Evolutionary conservation across 2,113 vertebrate species (phyloP).

Genomic region (Paramormyrops kingsleyae): DNA sequence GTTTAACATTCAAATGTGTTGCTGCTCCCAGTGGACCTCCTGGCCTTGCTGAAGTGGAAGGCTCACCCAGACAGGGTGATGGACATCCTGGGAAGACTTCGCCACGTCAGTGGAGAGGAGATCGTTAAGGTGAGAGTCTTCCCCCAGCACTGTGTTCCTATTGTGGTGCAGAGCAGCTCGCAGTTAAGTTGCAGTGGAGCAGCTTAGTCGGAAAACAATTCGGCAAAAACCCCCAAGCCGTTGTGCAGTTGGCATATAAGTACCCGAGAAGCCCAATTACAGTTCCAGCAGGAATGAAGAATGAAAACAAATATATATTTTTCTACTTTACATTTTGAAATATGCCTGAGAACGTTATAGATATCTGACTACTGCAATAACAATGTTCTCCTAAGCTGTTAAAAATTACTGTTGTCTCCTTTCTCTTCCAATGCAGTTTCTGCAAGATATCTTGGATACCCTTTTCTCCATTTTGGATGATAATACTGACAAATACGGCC

Average conservation of each 20-base stretch:
- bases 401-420: neutral
- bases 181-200: neutral
- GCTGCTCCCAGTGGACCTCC: constrained; percentile 74
- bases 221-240: neutral
- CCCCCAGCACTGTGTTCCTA: neutral
- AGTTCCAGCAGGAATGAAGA: neutral
- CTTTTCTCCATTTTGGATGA: constrained; percentile 97
- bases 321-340: neutral
- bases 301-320: neutral
- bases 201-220: neutral
- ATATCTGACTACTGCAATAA: neutral
- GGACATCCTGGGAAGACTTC: constrained; percentile 85
- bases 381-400: neutral
- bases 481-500: constrained; percentile 96
- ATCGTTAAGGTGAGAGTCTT: constrained; percentile 80
- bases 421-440: constrained; percentile 67
- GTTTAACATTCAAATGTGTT: neutral
- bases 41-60: constrained; percentile 95
- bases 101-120: constrained; percentile 92
- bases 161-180: neutral
- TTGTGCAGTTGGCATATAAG: neutral
- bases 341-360: neutral
- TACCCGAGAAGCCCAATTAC: neutral
- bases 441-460: constrained; percentile 94
- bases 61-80: constrained; percentile 88